Base-by-base conservation (phyloP, 2,888 invertebrate genomes). In the Myopa tessellatipennis region DNA sequence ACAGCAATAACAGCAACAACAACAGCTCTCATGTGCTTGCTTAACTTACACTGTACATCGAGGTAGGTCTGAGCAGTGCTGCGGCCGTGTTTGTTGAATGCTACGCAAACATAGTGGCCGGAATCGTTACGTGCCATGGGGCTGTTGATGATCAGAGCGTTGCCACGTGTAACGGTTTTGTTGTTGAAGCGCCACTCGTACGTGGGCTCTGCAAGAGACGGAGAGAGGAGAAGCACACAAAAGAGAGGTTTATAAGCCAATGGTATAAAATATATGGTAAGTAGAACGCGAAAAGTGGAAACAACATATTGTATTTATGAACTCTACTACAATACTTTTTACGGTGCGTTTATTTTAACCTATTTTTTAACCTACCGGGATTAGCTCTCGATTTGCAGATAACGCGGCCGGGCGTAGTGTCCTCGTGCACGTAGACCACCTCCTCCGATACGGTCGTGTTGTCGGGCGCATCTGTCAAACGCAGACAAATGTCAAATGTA, bases 71-170 rank as follows among this genome's bases (percentile, higher is more conserved):
- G 91, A 14, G 93, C 92, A 71, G 91, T 92, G 80, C 92, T 92
- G 74, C 91, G 91, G 26, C 97, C 97, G 80, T 97, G 96, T 82
- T 93, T 92, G 88, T 97, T 95, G 84, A 90, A 92, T 0, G 95
- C 95, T 82, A 93, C 92, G 86, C 97, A 97, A 68, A 93, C 90
- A 87, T 96, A 96, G 78, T 92, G 91, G 0, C 96, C 96, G 50
- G 92, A 93, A 83, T 95, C 93, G 12, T 92, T 91, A 82, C 95
- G 91, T 77, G 92, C 91, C 80, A 95, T 92, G 0, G 93, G 91
- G n/a, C 91, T 92, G 81, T 92, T 92, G 82, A 95, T 90, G 79
- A 91, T 91, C 78, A 95, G 89, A 69, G 86, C 85, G 78, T 87
- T 88, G 83, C 87, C 88, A 78, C 84, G 85, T 77, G 84, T 85